Evolutionary conservation across 1,140 invertebrate genomes (phyloP).

Genomic region (Tetramorium simillimum): DNA sequence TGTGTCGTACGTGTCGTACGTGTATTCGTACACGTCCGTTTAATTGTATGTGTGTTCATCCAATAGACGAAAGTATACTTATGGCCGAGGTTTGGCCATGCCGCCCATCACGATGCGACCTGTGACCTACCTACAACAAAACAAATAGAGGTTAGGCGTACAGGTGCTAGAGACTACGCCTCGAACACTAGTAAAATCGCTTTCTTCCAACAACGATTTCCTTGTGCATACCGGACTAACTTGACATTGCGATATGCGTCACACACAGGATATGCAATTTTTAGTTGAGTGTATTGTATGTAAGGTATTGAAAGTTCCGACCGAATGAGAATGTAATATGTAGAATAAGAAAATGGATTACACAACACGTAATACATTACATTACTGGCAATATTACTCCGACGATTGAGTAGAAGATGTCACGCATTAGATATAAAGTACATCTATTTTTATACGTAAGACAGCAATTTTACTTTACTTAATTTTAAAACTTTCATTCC

Average conservation of each 20-base stretch:
- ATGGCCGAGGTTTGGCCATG: slow-evolving; percentile 1
- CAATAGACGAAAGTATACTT: slow-evolving; percentile 47
- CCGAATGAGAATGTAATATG: not conserved
- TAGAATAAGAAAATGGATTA: not conserved
- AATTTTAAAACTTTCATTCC: not conserved
- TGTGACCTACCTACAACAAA: slow-evolving; percentile 67
- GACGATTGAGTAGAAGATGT: not conserved
- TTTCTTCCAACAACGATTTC: slow-evolving; percentile 34
- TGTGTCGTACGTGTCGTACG: slow-evolving; percentile 6
- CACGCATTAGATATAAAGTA: not conserved
- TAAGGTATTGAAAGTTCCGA: not conserved
- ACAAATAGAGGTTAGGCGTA: slow-evolving; percentile 52
- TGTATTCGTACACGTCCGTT: not conserved
- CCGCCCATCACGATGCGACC: slow-evolving; percentile 63
- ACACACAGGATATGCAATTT: not conserved
- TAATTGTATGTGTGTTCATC: slow-evolving; percentile 37
- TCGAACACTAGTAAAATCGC: slow-evolving; percentile 23
- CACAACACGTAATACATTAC: not conserved
- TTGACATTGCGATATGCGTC: not conserved
- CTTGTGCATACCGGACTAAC: not conserved
- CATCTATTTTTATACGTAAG: not conserved
- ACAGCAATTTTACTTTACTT: not conserved
- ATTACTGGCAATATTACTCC: not conserved
- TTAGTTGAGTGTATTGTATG: not conserved
- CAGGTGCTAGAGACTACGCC: not conserved